Conservation (phyloP, 2,113 vertebrate species). For the Oophaga pumilio region DNA sequence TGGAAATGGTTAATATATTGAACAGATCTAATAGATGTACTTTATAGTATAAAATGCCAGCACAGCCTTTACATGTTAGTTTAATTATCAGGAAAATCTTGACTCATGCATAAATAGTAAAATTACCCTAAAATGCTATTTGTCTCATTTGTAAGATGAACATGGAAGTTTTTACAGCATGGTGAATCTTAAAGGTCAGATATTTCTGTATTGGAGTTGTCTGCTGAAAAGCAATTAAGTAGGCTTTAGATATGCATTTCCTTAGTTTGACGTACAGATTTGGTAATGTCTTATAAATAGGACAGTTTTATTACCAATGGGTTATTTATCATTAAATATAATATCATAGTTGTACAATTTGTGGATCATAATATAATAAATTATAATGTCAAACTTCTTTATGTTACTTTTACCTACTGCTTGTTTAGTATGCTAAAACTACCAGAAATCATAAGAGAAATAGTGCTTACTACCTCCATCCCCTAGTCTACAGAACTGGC, state of each 20-base stretch:
- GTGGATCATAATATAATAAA: background rate
- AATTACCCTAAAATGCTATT: slow-evolving; percentile 5
- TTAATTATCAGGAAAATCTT: slow-evolving; percentile 36
- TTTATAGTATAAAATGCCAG: background rate
- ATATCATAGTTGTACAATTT: background rate
- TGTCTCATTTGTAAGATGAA: slow-evolving; percentile 33
- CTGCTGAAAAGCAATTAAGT: slow-evolving; percentile 36
- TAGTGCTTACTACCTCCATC: too few species aligned
- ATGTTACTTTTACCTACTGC: background rate
- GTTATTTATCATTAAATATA: background rate
- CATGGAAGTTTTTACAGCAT: slow-evolving; percentile 17
- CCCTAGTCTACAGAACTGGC: too few species aligned
- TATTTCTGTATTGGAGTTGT: slow-evolving; percentile 7
- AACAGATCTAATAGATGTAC: background rate
- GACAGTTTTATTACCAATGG: background rate
- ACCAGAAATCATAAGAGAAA: too few species aligned
- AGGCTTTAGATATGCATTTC: background rate
- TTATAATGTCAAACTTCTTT: background rate
- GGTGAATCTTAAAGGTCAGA: slow-evolving; percentile 47
- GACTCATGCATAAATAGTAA: background rate
- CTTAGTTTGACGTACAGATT: background rate
- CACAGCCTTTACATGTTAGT: background rate
- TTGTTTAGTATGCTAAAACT: too few species aligned
- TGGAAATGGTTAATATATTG: too few species aligned
- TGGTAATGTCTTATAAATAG: background rate